These are phyloP conservation scores for Cryptoblepharus egeriae DNA, from an alignment of 2,797 vertebrate genomes.

Conservation along the genomic window DNA sequence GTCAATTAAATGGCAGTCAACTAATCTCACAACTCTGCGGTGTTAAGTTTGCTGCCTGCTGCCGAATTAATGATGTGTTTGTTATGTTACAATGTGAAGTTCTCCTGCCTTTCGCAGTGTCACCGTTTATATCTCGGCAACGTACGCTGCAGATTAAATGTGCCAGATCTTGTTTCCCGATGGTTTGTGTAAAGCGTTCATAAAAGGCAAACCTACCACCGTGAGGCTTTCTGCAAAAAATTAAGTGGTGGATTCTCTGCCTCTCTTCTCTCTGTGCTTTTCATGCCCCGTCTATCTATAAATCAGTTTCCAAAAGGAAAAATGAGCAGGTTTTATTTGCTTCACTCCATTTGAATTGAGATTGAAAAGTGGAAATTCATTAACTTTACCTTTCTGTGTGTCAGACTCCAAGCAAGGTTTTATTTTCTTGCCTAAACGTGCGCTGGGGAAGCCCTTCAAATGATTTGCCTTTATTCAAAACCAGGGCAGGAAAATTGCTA, in stretches of 20 bases:
- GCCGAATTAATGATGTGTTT: conserved; percentile 4
- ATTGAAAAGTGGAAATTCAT: neutral
- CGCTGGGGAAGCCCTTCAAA: neutral
- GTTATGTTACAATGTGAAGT: neutral
- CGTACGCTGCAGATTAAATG: neutral
- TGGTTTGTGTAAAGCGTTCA: neutral
- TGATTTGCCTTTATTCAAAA: neutral
- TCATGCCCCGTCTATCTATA: too few species aligned
- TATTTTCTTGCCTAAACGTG: too few species aligned
- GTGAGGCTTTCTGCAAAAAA: neutral
- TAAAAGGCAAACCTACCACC: neutral
- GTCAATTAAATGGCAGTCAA: conserved; percentile 15
- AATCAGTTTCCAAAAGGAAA: neutral
- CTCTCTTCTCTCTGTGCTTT: too few species aligned
- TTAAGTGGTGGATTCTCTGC: neutral
- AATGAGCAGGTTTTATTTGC: neutral
- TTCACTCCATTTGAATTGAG: neutral
- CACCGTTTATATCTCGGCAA: neutral
- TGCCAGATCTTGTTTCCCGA: neutral
- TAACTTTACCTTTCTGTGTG: neutral
- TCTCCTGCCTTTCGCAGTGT: neutral
- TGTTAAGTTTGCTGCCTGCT: neutral
- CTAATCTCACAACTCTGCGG: neutral
- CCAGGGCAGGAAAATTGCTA: neutral
- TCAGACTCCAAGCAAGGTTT: neutral